Percentiles rank a stretch among this genome's conserved stretches.
Conservation (phyloP, 2,797 vertebrate species). For the Rhynchonycteris naso region DNA sequence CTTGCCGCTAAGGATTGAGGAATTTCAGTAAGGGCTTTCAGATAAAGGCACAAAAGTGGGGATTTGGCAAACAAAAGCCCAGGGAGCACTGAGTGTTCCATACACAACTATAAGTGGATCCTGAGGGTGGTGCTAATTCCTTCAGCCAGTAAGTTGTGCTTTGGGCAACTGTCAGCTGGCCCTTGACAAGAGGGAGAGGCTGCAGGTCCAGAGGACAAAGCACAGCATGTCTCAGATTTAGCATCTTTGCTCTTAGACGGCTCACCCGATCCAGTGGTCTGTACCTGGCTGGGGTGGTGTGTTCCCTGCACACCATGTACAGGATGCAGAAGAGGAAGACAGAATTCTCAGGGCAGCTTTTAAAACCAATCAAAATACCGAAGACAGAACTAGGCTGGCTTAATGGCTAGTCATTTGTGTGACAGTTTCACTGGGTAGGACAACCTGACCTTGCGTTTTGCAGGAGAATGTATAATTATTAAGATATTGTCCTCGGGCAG, state of each 20-base stretch:
- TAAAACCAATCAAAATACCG: neutral
- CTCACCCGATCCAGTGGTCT: rapidly evolving
- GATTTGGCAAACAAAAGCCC: neutral
- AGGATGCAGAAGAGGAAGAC: rapidly evolving
- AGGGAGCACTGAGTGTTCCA: neutral
- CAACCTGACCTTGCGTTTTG: slow-evolving; percentile 66
- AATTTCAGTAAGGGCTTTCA: neutral
- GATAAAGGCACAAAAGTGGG: neutral
- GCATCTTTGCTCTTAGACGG: neutral
- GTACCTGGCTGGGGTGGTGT: neutral
- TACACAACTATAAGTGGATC: rapidly evolving
- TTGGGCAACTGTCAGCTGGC: neutral
- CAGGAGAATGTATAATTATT: slow-evolving; percentile 56
- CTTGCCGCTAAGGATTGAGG: neutral
- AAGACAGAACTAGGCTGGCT: neutral
- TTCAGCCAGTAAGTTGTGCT: rapidly evolving
- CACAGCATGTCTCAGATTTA: neutral
- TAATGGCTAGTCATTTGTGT: slow-evolving; percentile 48
- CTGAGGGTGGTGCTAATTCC: rapidly evolving
- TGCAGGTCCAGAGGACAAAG: neutral
- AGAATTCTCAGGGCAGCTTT: neutral
- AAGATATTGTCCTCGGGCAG: neutral
- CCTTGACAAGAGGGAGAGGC: neutral
- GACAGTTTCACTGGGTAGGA: neutral
- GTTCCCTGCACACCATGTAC: neutral